A percentile compares a stretch with the other conserved stretches of the same genome.
phyloP scores from a whole-genome alignment of 37 sponge, comb jelly and placozoan species.

The Chondrilla cf. caribensis region DNA sequence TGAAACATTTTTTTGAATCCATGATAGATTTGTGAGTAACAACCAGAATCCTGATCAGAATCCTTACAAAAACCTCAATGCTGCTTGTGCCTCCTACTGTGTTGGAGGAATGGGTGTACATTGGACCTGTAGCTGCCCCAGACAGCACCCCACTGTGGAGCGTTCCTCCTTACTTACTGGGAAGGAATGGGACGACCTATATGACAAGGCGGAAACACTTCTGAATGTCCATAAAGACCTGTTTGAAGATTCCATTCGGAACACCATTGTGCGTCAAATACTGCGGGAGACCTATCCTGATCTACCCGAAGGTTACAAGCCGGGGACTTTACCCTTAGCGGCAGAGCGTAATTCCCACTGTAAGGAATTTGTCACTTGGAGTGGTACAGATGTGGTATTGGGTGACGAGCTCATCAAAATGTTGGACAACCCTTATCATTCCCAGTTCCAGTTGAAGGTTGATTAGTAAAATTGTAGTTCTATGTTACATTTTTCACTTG shows the following conservation, averaged over 20 bases:
- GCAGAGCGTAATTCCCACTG: slow-evolving; percentile 1
- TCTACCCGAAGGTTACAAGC: background rate
- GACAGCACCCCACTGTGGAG: slow-evolving; percentile 28
- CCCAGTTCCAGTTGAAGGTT: background rate
- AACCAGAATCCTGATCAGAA: slow-evolving; percentile 39
- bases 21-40: slow-evolving; percentile 28
- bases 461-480: background rate
- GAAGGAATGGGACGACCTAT: slow-evolving; percentile 41
- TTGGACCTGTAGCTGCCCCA: slow-evolving; percentile 36
- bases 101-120: slow-evolving; percentile 59
- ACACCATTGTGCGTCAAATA: slow-evolving; percentile 27
- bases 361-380: slow-evolving; percentile 28
- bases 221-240: slow-evolving; percentile 25
- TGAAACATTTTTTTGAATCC: slow-evolving; percentile 5
- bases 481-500: background rate
- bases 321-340: slow-evolving; percentile 26
- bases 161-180: slow-evolving; percentile 1
- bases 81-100: slow-evolving; percentile 40
- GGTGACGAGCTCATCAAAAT: slow-evolving; percentile 39
- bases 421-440: background rate
- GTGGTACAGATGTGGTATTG: slow-evolving; percentile 33
- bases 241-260: slow-evolving; percentile 46
- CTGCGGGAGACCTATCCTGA: slow-evolving; percentile 17
- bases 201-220: slow-evolving; percentile 29
- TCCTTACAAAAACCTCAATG: slow-evolving; percentile 33